phyloP scores from a whole-genome alignment of 2,113 vertebrate genomes.

The Aythya baeri region DNA sequence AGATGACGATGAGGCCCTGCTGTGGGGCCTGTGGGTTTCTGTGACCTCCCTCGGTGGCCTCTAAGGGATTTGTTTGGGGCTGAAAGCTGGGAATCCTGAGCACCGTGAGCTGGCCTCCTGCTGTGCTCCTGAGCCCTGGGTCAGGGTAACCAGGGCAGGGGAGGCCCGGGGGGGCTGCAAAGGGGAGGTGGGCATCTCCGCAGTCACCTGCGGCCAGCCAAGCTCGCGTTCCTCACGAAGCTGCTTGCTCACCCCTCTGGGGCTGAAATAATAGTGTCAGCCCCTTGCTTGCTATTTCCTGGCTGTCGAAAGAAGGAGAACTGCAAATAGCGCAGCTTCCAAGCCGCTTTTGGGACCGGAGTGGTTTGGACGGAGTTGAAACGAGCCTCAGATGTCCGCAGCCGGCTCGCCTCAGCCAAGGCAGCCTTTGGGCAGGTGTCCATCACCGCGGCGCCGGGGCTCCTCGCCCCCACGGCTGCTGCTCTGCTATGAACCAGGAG shows the following conservation, averaged over 20 bases:
- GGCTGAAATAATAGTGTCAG: not conserved
- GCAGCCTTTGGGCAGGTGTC: not conserved
- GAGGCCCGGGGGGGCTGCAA: accelerated
- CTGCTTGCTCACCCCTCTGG: not conserved
- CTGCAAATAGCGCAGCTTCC: not conserved
- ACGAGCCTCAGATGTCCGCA: not conserved
- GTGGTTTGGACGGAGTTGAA: not conserved
- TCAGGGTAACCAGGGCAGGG: not conserved
- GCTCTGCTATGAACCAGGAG: not conserved
- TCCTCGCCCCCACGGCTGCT: not conserved
- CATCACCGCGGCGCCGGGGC: not conserved
- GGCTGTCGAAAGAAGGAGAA: not conserved
- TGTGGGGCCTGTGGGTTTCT: not conserved
- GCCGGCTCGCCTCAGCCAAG: not conserved
- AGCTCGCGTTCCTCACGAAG: not conserved
- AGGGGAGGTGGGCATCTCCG: not conserved
- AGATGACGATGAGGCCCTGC: not conserved
- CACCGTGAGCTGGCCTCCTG: not conserved
- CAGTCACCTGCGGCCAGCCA: not conserved
- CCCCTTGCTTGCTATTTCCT: not conserved
- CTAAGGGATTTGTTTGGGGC: not conserved
- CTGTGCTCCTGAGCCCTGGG: not conserved
- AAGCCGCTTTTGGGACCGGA: not conserved
- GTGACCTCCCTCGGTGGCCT: not conserved
- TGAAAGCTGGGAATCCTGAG: not conserved